These are phyloP conservation scores for Prunella strophiata DNA, from an alignment of 2,797 vertebrate species.

Conservation along the genomic window DNA sequence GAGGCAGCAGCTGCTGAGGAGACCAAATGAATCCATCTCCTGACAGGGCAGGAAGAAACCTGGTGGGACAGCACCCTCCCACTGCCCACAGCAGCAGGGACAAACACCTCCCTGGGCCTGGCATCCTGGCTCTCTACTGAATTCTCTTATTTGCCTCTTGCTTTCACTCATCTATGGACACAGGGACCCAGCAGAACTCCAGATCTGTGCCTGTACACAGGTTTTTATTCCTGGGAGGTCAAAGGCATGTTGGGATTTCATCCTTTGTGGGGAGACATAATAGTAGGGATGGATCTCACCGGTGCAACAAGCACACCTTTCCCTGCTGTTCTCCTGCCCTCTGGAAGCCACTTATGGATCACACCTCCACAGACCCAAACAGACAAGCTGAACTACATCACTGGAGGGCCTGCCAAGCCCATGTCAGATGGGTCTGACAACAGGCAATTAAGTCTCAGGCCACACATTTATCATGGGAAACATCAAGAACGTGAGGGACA, in stretches of 20 bases:
- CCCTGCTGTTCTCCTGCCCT: not conserved
- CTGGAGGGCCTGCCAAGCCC: not conserved
- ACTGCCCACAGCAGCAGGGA: not conserved
- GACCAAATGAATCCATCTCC: not conserved
- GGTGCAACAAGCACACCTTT: not conserved
- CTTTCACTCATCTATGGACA: not conserved
- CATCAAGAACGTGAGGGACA: accelerated
- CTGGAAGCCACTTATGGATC: not conserved
- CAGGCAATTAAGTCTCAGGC: not conserved
- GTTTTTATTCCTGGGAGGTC: not conserved
- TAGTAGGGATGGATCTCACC: not conserved
- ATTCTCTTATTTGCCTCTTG: not conserved
- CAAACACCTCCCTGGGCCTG: not conserved
- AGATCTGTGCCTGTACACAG: not conserved
- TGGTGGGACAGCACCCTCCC: not conserved
- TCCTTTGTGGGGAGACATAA: not conserved
- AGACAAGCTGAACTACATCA: not conserved
- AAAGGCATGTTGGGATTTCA: not conserved
- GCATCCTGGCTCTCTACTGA: not conserved
- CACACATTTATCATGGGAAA: not conserved
- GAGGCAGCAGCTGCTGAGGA: not conserved
- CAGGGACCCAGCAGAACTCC: not conserved
- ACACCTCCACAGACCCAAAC: not conserved
- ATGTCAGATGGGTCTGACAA: not conserved
- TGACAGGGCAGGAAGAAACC: not conserved